Evolutionary conservation across 2,113 vertebrate genomes (phyloP).

Genomic region (Nanorana parkeri): DNA sequence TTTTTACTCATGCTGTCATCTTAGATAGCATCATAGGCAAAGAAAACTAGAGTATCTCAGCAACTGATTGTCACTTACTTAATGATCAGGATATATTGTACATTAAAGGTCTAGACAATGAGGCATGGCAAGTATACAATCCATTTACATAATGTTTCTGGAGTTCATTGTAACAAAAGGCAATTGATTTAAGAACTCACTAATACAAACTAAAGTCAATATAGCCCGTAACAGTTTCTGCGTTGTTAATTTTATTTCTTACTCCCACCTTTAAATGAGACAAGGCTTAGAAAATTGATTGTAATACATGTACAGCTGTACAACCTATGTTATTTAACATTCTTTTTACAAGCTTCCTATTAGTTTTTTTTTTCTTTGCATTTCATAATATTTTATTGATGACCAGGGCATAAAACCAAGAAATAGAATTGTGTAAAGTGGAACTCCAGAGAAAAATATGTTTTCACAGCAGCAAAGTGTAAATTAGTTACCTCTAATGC

Average conservation of each 20-base stretch:
- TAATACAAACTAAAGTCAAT: slow-evolving; percentile 49
- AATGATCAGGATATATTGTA: slow-evolving; percentile 49
- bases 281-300: slow-evolving; percentile 22
- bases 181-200: slow-evolving; percentile 51
- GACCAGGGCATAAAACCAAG: neutral
- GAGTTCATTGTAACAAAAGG: slow-evolving; percentile 26
- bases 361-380: too few species aligned
- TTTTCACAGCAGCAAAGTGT: too few species aligned
- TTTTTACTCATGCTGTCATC: too few species aligned
- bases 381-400: slow-evolving; percentile 8
- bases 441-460: too few species aligned
- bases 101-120: slow-evolving; percentile 48
- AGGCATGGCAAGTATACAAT: slow-evolving; percentile 42
- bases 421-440: too few species aligned
- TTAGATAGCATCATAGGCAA: too few species aligned
- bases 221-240: slow-evolving; percentile 40
- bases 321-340: neutral
- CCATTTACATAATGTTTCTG: slow-evolving; percentile 44
- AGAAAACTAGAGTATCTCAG: neutral
- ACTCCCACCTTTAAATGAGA: slow-evolving; percentile 39
- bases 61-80: slow-evolving; percentile 38
- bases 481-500: too few species aligned
- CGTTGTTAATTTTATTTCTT: slow-evolving; percentile 55
- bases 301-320: neutral
- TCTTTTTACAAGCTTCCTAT: neutral